Evolutionary conservation across 2,888 invertebrate species (phyloP), one percentile per base, ranked within the genome.

Genomic region (Euphydryas editha): DNA sequence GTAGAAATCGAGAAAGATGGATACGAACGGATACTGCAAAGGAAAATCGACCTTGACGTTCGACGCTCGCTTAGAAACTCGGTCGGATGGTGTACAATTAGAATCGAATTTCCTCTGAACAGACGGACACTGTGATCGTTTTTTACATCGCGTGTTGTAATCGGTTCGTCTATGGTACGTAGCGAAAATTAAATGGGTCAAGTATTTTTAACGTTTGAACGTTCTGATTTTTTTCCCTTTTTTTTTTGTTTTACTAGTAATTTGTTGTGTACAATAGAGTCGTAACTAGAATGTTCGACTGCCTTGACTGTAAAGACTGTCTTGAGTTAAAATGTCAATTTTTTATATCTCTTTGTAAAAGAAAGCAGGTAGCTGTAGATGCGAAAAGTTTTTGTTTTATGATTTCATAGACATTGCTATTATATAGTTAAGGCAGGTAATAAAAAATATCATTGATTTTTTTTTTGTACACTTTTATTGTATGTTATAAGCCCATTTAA

Each of bases 1-100:
- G 75, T 75, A 75, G 78, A 78, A 79, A 78, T 76, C 78, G 73
- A 69, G 72, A 72, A 71, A 71, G 68, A 73, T 74, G 73, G 59
- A 66, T 75, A 76, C 68, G 75, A 78, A 76, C 78, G 74, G 70
- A 73, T 58, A 68, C 70, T 58, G 65, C 74, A 73, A 75, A 75
- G 75, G 77, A 79, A 78, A 79, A 75, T 74, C 76, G 72, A 73
- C 78, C 78, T 75, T 76, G 62, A 15, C 57, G 59, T 17, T 54
- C 17, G 6, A 54, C 54, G 30, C 10, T 54, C 62, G 61, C 17
- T 42, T 62, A 65, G 65, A 68, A 67, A 62, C 46, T 55, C 20
- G 61, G 39, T 64, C 62, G 65, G 65, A 68, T 62, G 42, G 36
- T 15, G 54, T 59, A 56, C 30, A 59, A 68, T 68, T 65, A 63